Base-by-base conservation (phyloP, 1,140 invertebrate species). In the Acromyrmex charruanus region DNA sequence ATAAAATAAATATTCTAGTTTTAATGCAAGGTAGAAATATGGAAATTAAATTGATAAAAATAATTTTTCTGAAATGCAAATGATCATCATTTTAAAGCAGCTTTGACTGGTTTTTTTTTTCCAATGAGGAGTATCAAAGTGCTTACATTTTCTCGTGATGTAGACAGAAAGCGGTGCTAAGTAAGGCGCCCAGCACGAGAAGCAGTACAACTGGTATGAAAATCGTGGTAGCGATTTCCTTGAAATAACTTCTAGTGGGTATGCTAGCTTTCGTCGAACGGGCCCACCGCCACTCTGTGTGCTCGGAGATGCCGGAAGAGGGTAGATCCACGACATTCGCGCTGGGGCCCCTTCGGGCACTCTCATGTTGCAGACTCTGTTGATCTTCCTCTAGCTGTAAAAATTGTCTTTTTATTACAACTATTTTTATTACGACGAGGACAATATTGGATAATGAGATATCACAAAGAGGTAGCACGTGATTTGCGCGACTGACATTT, bases 71-170 rank as follows among this genome's bases (percentile, higher is more conserved):
- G 14, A 28, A 74, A 63, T 84, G 39, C 39, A 51, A 58, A 39
- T 49, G 10, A 10, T 61, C 61, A 14, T 84, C 25, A 44, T 14
- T n/a, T 75, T 31, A 12, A 16, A 63, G 14, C 4, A 25, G 10
- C 16, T 69, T n/a, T 44, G 10, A 49, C 25, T 59, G 21, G 18
- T 82, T 84, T 18, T 31, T 25, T 25, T 63, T 14, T n/a, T 74
- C n/a, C 51, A 14, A 12, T 18, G 28, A 31, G 10, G 0, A 61
- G 25, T 75, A 66, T 61, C 25, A 18, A 18, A 18, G 6, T 61
- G 97, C 97, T 98, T 95, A 98, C 98, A 97, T 95, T 93, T 97
- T 97, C 80, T 97, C 97, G 91, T 97, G 97, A 87, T 98, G 96
- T 80, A 98, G 97, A 94, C 98, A 98, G 14, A 98, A 94, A 1